A percentile compares a stretch with the other conserved stretches of the same genome.
Conservation (phyloP, 1,140 invertebrate genomes). For the Zophobas morio region DNA sequence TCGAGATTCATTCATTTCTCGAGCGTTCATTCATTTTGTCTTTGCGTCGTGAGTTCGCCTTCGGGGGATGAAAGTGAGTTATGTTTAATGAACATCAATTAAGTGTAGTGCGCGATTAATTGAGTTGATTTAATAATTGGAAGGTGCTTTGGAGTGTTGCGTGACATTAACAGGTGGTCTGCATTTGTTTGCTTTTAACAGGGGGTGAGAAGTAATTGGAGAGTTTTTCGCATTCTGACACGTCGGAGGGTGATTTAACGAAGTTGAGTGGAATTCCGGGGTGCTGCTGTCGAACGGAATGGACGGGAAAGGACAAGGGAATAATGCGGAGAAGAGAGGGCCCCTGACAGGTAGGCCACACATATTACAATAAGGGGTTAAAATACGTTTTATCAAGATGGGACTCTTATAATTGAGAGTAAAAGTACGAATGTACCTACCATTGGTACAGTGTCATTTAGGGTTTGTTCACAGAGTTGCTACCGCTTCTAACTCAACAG, state of each 20-base stretch:
- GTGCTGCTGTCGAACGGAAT: no score
- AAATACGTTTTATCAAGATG: no score
- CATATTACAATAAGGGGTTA: no score
- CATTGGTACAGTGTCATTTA: no score
- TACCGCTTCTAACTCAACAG: no score
- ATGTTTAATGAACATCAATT: slow-evolving; percentile 40
- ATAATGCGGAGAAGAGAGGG: no score
- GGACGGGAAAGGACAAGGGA: no score
- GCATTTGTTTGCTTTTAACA: slow-evolving; percentile 28
- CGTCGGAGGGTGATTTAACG: not conserved
- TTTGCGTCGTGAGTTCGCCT: not conserved
- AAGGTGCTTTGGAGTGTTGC: slow-evolving; percentile 10
- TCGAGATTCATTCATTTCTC: slow-evolving; percentile 20
- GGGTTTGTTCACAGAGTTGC: no score
- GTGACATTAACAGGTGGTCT: slow-evolving; percentile 41
- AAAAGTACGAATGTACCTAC: no score
- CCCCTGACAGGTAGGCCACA: no score
- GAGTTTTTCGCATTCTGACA: not conserved
- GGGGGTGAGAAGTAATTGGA: not conserved
- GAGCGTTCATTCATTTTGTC: not conserved
- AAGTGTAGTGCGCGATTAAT: slow-evolving; percentile 31
- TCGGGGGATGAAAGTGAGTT: not conserved
- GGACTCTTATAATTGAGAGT: no score
- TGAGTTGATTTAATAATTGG: slow-evolving; percentile 38
- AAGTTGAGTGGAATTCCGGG: not conserved